These are phyloP conservation scores for Pteruthius melanotis DNA, from an alignment of 2,113 vertebrate genomes.

Conservation along the genomic window DNA sequence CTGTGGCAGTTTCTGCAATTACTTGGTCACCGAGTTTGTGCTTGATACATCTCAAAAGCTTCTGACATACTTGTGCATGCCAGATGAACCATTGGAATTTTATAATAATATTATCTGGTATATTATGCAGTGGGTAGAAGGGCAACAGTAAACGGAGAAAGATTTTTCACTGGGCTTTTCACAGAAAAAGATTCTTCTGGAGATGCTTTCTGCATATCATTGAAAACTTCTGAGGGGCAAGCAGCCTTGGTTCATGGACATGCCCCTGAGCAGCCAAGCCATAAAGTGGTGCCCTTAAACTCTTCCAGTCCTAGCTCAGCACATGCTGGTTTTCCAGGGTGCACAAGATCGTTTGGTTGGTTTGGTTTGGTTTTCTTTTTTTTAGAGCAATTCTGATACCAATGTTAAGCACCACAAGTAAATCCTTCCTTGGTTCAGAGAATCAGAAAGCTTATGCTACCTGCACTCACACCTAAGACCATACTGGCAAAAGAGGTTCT, in stretches of 20 bases:
- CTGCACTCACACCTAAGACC: background rate
- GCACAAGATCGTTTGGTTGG: background rate
- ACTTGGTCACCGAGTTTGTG: background rate
- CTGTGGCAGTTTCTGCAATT: background rate
- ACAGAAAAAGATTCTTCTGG: background rate
- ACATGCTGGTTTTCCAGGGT: background rate
- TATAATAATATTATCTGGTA: background rate
- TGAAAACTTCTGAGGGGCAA: background rate
- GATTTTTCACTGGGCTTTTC: background rate
- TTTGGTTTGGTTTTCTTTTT: background rate
- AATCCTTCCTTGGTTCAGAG: background rate
- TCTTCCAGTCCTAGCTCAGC: background rate
- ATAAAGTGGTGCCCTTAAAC: background rate
- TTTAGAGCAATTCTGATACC: background rate
- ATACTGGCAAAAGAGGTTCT: background rate
- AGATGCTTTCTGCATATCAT: background rate
- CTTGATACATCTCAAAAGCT: background rate
- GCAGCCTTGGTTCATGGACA: background rate
- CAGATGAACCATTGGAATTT: background rate
- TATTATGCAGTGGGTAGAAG: background rate
- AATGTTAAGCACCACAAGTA: background rate
- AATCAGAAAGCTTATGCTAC: background rate
- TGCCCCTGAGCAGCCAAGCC: background rate
- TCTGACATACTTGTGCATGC: background rate
- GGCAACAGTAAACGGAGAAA: background rate